Percentiles rank a stretch among this genome's conserved stretches.
Conservation (phyloP, 2,888 invertebrate genomes). For the Aethes cnicana region DNA sequence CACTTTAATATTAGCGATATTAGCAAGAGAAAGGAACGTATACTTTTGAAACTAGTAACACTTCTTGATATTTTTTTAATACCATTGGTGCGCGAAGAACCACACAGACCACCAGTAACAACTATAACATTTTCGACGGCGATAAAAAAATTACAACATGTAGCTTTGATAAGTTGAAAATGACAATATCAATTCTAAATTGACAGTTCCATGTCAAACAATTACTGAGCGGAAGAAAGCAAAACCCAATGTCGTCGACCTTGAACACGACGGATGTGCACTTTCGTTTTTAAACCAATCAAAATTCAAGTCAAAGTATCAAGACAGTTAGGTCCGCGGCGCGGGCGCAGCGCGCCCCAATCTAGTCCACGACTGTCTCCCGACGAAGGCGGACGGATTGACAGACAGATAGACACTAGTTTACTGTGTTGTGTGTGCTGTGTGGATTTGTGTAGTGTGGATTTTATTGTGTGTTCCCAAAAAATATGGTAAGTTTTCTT, state of each 20-base stretch:
- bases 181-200: too few relatives aligned
- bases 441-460: constrained; percentile 40
- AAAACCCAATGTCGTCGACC: constrained; percentile 35
- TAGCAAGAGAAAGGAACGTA: constrained; percentile 34
- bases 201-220: neutral
- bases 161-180: too few relatives aligned
- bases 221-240: constrained; percentile 25
- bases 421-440: constrained; percentile 47
- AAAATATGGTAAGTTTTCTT: constrained; percentile 66
- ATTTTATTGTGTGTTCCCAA: constrained; percentile 42
- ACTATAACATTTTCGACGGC: too few relatives aligned
- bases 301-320: constrained; percentile 70
- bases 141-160: too few relatives aligned
- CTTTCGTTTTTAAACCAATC: constrained; percentile 71
- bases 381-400: constrained; percentile 69
- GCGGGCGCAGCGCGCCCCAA: constrained; percentile 61
- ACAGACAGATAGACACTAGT: constrained; percentile 51
- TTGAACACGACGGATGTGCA: constrained; percentile 42
- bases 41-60: neutral
- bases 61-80: constrained; percentile 19
- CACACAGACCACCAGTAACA: too few relatives aligned
- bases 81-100: too few relatives aligned
- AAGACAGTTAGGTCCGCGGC: constrained; percentile 72
- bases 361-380: constrained; percentile 77
- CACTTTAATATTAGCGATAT: constrained; percentile 20